A percentile compares a stretch with the other conserved stretches of the same genome.
phyloP scores from a whole-genome alignment of 2,113 vertebrate genomes.

The Hypocryptadius cinnamomeus region DNA sequence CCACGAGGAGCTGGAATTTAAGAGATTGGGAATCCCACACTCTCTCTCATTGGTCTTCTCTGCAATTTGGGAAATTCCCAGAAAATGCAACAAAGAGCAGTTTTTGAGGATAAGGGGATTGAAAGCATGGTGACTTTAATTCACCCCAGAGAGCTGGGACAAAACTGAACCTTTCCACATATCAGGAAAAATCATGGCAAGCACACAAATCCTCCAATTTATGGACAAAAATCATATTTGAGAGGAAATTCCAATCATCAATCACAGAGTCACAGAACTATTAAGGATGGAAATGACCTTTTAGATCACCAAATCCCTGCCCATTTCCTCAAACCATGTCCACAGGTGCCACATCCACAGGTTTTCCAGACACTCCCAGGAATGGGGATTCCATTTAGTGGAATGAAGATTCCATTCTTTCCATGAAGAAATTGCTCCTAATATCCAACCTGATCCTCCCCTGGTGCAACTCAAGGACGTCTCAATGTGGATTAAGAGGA shows the following conservation, averaged over 20 bases:
- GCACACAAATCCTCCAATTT: neutral
- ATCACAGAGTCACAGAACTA: accelerated
- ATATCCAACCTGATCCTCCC: neutral
- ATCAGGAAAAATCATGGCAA: neutral
- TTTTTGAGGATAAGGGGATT: neutral
- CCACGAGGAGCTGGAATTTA: neutral
- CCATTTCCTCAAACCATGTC: neutral
- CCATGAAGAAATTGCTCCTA: neutral
- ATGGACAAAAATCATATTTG: neutral
- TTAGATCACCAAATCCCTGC: neutral
- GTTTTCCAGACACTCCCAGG: neutral
- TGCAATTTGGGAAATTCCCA: neutral
- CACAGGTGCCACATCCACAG: neutral
- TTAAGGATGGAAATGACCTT: neutral
- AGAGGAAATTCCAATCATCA: neutral
- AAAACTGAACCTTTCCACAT: neutral
- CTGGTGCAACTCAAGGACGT: accelerated
- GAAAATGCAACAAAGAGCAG: neutral
- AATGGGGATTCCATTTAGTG: too few species aligned
- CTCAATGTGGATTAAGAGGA: neutral
- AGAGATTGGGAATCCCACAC: neutral
- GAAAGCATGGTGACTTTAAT: neutral
- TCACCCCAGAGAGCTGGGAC: neutral
- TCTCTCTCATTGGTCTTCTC: neutral
- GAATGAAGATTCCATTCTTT: neutral